A percentile compares a stretch with the other conserved stretches of the same genome.
These are phyloP conservation scores for Scatophagus argus DNA, from an alignment of 2,113 vertebrate genomes.

Conservation along the genomic window DNA sequence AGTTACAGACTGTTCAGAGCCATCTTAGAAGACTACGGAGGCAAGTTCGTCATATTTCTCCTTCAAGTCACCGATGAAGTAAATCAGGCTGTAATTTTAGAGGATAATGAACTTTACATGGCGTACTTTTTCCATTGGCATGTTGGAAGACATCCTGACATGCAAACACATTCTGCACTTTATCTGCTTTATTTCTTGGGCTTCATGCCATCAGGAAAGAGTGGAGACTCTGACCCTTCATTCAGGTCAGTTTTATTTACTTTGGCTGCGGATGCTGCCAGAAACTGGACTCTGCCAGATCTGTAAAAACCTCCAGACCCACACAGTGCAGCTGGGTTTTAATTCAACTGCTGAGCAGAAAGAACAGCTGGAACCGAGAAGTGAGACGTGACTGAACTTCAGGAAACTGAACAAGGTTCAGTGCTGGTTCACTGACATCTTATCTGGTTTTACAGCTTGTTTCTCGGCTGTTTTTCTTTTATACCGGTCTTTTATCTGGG, in stretches of 20 bases:
- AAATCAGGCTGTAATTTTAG: too few species aligned
- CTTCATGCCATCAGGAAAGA: neutral
- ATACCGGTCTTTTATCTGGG: neutral
- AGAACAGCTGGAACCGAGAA: neutral
- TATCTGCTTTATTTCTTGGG: neutral
- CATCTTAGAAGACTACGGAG: too few species aligned
- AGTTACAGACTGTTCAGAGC: too few species aligned
- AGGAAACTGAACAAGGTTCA: neutral
- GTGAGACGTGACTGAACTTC: neutral
- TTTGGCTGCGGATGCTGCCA: neutral
- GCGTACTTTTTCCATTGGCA: neutral
- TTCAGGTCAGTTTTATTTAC: constrained; percentile 1
- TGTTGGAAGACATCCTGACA: neutral
- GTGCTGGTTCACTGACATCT: neutral
- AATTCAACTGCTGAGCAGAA: neutral
- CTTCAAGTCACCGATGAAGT: too few species aligned
- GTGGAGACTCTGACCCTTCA: neutral
- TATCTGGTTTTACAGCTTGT: neutral
- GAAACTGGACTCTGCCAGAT: neutral
- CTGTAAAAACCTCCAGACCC: neutral
- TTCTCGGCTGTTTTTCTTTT: neutral
- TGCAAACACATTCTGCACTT: neutral
- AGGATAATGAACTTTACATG: neutral
- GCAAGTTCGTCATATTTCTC: too few species aligned
- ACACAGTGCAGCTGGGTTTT: neutral